phyloP scores from a whole-genome alignment of 1,140 invertebrate species.

The Argopecten irradians region DNA sequence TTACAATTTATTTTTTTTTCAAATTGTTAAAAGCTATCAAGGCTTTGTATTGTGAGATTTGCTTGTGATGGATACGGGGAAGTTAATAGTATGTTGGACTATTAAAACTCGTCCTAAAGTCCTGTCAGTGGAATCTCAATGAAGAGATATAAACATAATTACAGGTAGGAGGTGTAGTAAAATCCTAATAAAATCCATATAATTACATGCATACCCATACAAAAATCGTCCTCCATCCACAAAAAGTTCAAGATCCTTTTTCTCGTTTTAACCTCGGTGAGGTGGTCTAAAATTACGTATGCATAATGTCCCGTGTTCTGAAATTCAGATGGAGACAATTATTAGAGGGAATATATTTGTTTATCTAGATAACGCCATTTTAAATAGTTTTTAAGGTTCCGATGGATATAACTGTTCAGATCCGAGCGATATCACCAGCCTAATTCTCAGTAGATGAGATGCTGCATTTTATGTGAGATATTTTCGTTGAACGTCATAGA shows the following conservation, averaged over 20 bases:
- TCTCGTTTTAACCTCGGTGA: neutral
- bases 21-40: neutral
- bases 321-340: constrained; percentile 22
- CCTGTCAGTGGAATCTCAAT: neutral
- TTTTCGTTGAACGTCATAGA: too few relatives aligned
- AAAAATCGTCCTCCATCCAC: neutral
- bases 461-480: too few relatives aligned
- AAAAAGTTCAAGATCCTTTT: neutral
- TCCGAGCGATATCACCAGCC: neutral
- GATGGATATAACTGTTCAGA: neutral
- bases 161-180: neutral
- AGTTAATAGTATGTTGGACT: neutral
- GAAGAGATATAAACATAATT: constrained; percentile 6
- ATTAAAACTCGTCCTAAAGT: neutral
- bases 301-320: neutral
- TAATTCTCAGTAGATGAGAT: neutral
- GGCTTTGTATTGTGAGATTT: neutral
- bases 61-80: neutral
- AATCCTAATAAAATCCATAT: neutral
- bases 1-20: too few relatives aligned
- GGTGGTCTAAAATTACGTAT: constrained; percentile 15
- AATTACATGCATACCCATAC: neutral
- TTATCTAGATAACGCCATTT: constrained; percentile 22
- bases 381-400: constrained; percentile 8
- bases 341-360: neutral